Conservation (phyloP, 2,113 vertebrate species). For the Willisornis vidua region DNA sequence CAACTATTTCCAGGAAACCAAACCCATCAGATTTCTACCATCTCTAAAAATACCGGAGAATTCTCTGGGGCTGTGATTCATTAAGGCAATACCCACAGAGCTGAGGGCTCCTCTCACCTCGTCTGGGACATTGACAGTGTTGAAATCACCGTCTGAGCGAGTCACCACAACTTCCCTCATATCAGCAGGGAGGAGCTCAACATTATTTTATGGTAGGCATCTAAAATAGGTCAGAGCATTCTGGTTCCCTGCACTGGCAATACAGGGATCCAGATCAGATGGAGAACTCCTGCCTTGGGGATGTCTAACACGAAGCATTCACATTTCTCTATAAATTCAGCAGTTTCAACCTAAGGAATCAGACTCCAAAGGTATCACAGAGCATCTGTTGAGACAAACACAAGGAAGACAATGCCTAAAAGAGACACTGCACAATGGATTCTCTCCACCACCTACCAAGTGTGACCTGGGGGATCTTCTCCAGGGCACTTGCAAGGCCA, state of each 20-base stretch:
- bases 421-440: neutral
- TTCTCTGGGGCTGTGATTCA: conserved; percentile 52
- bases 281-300: neutral
- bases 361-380: neutral
- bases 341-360: neutral
- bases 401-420: conserved; percentile 5
- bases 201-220: neutral
- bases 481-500: conserved; percentile 4
- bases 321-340: neutral
- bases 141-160: conserved; percentile 50
- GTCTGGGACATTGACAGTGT: conserved; percentile 26
- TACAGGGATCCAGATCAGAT: neutral
- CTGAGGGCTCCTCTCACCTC: conserved; percentile 58
- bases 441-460: neutral
- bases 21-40: conserved; percentile 4
- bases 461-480: neutral
- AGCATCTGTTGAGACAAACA: neutral
- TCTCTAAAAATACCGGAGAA: conserved; percentile 44
- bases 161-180: conserved; percentile 23
- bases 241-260: neutral
- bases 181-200: neutral
- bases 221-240: conserved; percentile 21
- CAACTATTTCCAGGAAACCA: conserved; percentile 32
- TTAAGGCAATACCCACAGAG: conserved; percentile 37
- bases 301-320: neutral